Evolutionary conservation across 2,797 vertebrate species (phyloP).

Genomic region (Adelosebastes latens): DNA sequence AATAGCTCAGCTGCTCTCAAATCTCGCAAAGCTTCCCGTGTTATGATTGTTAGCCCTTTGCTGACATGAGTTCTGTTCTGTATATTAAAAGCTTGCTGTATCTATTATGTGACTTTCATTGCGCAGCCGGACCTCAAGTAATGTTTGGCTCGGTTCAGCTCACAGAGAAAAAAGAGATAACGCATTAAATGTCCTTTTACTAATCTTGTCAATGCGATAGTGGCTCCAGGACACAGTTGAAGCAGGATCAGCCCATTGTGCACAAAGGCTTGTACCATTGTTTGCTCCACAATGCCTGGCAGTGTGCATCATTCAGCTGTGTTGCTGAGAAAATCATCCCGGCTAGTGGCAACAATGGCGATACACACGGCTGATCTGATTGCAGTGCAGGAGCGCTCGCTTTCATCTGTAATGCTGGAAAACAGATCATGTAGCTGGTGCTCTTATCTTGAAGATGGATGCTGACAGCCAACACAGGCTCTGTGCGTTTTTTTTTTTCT

Average conservation of each 20-base stretch:
- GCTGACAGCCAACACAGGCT: conserved; percentile 61
- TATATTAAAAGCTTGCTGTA: background rate
- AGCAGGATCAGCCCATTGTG: conserved; percentile 68
- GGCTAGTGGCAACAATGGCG: conserved; percentile 59
- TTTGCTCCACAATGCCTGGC: conserved; percentile 73
- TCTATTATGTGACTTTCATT: conserved; percentile 19
- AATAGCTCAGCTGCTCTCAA: background rate
- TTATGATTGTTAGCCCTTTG: background rate
- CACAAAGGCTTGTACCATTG: conserved; percentile 67
- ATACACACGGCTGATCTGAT: conserved; percentile 72
- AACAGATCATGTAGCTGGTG: conserved; percentile 67
- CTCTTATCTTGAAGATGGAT: conserved; percentile 74
- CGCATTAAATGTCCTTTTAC: conserved; percentile 55
- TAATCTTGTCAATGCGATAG: conserved; percentile 59
- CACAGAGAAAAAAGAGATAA: conserved; percentile 36
- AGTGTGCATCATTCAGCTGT: conserved; percentile 51
- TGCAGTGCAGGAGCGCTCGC: conserved; percentile 47
- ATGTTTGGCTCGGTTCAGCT: conserved; percentile 38
- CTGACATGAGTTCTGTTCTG: background rate
- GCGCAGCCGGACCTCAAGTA: conserved; percentile 27
- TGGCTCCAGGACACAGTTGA: conserved; percentile 56
- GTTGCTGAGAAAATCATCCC: conserved; percentile 58
- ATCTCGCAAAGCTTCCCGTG: background rate
- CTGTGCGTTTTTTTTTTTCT: background rate
- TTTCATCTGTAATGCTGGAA: conserved; percentile 68